Evolutionary conservation across 2,113 vertebrate genomes (phyloP), one percentile per base, ranked within the genome.

Genomic region (Rhizomys pruinosus): DNA sequence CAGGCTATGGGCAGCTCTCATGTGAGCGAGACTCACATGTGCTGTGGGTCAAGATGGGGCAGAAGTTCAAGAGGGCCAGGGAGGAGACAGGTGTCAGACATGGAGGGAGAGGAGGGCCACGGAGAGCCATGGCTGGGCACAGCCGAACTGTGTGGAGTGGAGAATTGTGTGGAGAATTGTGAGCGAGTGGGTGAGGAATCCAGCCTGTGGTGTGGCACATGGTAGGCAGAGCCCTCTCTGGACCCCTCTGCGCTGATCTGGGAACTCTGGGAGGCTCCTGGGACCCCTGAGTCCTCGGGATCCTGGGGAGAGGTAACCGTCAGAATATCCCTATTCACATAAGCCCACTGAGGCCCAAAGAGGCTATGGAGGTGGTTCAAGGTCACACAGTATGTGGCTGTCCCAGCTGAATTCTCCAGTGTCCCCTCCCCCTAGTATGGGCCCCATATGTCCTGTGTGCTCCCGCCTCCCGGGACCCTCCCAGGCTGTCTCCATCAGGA

Each of bases 101-200:
- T 29, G 0, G 2, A 44, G 42, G 77, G 23, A 34, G 59, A 5
- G 25, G 42, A 42, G n/a, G 16, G 34, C 55, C 2, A 8, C 4
- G 7, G 39, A 13, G 39, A 19, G 2, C 23, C 2, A 9, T 5
- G 22, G 5, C 11, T 1, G 15, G 69, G 66, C 42, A 27, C 44
- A 47, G 25, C 68, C 39, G 52, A 25, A 39, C 34, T 61, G 34
- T 7, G 22, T 63, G 42, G 42, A 64, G 32, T 47, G 4, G 4
- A 32, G 34, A 29, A n/a, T 1, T 3, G 0, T 3, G 32, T 47
- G 4, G 4, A 32, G 34, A 29, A n/a, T 1, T 3, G 0, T 3
- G 57, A 23, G 71, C 34, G n/a, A 1, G 7, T 23, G 37, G 20
- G 6, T 4, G 37, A 16, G 57, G 29, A 17, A 42, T 44, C 8